Conservation (phyloP, 2,888 invertebrate genomes). For the Drosophila suboccidentalis region DNA sequence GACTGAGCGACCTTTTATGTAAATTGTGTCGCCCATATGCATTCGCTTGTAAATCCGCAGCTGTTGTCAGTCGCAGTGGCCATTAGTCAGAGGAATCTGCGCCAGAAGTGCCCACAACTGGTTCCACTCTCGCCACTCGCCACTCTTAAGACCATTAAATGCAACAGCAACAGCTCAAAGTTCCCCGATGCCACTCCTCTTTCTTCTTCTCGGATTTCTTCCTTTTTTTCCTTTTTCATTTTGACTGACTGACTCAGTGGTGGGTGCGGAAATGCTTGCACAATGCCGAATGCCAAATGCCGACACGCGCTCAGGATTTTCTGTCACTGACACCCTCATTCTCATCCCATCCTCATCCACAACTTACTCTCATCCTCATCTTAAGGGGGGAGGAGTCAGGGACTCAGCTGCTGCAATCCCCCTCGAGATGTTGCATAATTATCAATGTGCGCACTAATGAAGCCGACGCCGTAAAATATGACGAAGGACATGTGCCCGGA, state of each 20-base stretch:
- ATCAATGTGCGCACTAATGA: constrained; percentile 73
- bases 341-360: constrained; percentile 14
- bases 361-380: neutral
- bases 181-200: constrained; percentile 28
- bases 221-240: constrained; percentile 7
- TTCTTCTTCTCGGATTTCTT: constrained; percentile 11
- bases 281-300: constrained; percentile 81
- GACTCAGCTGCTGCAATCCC: constrained; percentile 40
- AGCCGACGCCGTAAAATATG: constrained; percentile 66
- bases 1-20: constrained; percentile 76
- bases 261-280: constrained; percentile 69
- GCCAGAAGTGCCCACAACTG: constrained; percentile 54
- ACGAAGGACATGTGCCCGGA: constrained; percentile 56
- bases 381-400: neutral
- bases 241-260: constrained; percentile 32
- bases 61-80: constrained; percentile 79
- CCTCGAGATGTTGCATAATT: constrained; percentile 66
- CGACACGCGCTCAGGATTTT: constrained; percentile 77
- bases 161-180: constrained; percentile 77
- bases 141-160: constrained; percentile 64
- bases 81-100: constrained; percentile 68
- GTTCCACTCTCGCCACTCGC: constrained; percentile 13
- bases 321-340: constrained; percentile 56
- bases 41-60: constrained; percentile 75
- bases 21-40: constrained; percentile 69